Evolutionary conservation across 2,113 vertebrate species (phyloP).

Genomic region (Leptocoma aspasia): DNA sequence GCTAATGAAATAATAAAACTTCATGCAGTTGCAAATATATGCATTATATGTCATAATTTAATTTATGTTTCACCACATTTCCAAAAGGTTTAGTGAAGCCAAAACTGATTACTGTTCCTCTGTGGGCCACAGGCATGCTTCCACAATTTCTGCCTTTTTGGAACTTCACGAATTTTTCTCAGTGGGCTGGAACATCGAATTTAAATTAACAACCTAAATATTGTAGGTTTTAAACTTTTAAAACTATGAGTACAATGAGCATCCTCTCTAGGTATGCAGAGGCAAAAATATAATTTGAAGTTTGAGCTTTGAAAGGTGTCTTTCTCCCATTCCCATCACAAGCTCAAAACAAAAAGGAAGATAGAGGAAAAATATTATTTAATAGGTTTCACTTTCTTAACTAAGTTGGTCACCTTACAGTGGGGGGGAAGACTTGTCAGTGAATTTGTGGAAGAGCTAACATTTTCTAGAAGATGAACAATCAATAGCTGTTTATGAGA

Average conservation of each 20-base stretch:
- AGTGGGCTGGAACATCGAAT: background rate
- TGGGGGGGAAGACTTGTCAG: background rate
- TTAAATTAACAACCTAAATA: background rate
- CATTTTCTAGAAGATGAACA: background rate
- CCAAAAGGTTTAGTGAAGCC: background rate
- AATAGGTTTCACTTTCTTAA: background rate
- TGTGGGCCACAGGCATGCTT: background rate
- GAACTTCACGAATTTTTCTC: background rate
- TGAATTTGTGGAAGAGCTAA: background rate
- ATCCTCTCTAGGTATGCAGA: background rate
- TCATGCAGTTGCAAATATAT: background rate
- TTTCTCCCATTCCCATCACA: background rate
- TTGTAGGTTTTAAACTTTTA: background rate
- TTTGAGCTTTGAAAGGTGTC: background rate
- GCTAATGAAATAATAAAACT: background rate
- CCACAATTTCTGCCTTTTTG: rapidly evolving
- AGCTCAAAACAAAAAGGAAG: background rate
- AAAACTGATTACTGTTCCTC: background rate
- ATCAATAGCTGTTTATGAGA: background rate
- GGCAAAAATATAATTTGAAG: background rate
- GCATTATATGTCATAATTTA: background rate
- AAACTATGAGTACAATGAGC: background rate
- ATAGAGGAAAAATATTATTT: background rate
- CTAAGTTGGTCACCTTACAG: background rate
- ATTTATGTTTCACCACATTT: background rate